Conservation (phyloP, 2,797 vertebrate genomes). For the Lagodon rhomboides region DNA sequence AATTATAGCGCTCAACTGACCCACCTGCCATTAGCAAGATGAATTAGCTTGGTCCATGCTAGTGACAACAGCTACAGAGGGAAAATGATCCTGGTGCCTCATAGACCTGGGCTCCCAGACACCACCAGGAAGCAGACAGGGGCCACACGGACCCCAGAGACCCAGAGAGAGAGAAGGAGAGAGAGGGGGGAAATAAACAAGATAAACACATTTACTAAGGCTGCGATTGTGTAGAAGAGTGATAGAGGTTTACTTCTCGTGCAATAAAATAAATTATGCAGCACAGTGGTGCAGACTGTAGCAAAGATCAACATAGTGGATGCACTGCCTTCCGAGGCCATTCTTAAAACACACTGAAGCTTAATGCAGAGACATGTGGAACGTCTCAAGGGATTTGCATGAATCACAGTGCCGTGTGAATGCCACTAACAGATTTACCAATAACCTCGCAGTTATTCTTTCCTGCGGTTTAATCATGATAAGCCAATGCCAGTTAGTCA, state of each 20-base stretch:
- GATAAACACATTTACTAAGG: slow-evolving; percentile 80
- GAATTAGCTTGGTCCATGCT: slow-evolving; percentile 83
- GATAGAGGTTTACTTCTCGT: slow-evolving; percentile 72
- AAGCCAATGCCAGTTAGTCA: slow-evolving; percentile 5
- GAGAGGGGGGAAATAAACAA: slow-evolving; percentile 65
- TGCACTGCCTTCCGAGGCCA: slow-evolving; percentile 24
- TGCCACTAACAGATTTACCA: slow-evolving; percentile 12
- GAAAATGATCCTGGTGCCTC: slow-evolving; percentile 89
- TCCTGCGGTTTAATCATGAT: slow-evolving; percentile 18
- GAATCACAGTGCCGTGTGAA: slow-evolving; percentile 9
- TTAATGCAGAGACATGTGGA: slow-evolving; percentile 40
- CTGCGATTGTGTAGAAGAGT: slow-evolving; percentile 75
- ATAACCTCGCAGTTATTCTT: not conserved
- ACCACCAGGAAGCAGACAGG: slow-evolving; percentile 86
- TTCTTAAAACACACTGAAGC: slow-evolving; percentile 31
- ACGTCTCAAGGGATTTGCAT: slow-evolving; percentile 29
- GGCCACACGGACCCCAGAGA: slow-evolving; percentile 79
- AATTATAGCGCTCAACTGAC: slow-evolving; percentile 82
- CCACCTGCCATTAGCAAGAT: slow-evolving; percentile 89
- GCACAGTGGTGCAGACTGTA: slow-evolving; percentile 63
- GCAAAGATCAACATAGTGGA: slow-evolving; percentile 58
- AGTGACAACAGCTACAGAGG: slow-evolving; percentile 87
- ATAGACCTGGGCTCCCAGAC: slow-evolving; percentile 85
- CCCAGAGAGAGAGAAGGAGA: slow-evolving; percentile 56
- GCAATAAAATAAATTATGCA: slow-evolving; percentile 81